Percentiles rank a stretch among this genome's conserved stretches.
These are phyloP conservation scores for Takifugu flavidus DNA, from an alignment of 2,113 vertebrate genomes.

Conservation along the genomic window DNA sequence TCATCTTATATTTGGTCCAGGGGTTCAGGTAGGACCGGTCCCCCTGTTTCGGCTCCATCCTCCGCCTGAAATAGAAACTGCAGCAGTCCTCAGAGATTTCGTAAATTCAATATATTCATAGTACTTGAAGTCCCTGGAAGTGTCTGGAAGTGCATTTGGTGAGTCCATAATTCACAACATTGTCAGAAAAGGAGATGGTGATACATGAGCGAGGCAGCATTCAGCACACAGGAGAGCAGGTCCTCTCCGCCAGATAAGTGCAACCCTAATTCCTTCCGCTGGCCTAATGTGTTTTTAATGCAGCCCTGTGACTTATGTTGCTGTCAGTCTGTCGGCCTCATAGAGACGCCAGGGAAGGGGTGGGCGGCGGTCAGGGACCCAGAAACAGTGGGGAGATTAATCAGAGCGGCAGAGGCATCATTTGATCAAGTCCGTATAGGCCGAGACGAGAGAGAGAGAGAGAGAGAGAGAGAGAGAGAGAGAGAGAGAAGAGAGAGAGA, in stretches of 20 bases:
- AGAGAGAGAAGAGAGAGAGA: slow-evolving; percentile 11
- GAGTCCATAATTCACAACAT: slow-evolving; percentile 72
- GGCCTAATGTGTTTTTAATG: slow-evolving; percentile 82
- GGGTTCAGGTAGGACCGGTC: background rate
- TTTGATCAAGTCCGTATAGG: slow-evolving; percentile 71
- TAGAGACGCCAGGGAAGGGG: slow-evolving; percentile 55
- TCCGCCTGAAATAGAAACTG: slow-evolving; percentile 12
- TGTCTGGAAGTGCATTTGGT: slow-evolving; percentile 66
- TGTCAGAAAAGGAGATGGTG: slow-evolving; percentile 62
- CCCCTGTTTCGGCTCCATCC: background rate
- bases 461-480: slow-evolving; percentile 22
- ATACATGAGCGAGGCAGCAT: slow-evolving; percentile 59
- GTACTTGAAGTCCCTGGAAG: slow-evolving; percentile 48
- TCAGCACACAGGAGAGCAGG: slow-evolving; percentile 55
- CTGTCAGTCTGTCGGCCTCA: slow-evolving; percentile 62
- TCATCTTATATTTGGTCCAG: background rate
- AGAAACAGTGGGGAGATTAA: slow-evolving; percentile 65
- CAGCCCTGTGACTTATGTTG: slow-evolving; percentile 75
- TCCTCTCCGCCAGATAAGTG: slow-evolving; percentile 65
- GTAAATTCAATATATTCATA: slow-evolving; percentile 70
- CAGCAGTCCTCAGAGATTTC: slow-evolving; percentile 56
- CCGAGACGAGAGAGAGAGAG: slow-evolving; percentile 28
- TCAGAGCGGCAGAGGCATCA: slow-evolving; percentile 42
- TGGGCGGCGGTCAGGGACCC: slow-evolving; percentile 52
- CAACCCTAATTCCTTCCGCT: slow-evolving; percentile 70